Conservation (phyloP, 23 tunicate genomes). For the Clavelina lepadiformis region DNA sequence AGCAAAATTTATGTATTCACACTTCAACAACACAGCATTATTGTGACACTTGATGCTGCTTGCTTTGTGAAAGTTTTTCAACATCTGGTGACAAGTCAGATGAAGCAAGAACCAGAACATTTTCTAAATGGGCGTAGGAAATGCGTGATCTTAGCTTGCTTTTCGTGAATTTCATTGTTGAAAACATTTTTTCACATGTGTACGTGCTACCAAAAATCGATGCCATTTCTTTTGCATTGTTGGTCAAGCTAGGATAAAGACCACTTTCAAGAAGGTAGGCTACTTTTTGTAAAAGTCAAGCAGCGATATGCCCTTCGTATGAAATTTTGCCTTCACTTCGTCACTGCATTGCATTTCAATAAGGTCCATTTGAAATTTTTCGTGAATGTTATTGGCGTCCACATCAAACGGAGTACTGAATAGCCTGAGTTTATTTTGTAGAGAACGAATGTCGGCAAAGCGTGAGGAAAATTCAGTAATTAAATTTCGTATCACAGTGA, state of each 20-base stretch:
- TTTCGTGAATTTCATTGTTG: conserved; percentile 50
- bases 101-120: conserved; percentile 21
- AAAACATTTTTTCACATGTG: conserved; percentile 43
- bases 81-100: conserved; percentile 15
- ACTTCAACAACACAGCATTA: conserved; percentile 7
- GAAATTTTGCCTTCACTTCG: conserved; percentile 32
- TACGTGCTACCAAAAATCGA: conserved; percentile 58
- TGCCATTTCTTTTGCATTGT: conserved; percentile 42
- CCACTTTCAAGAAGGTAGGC: conserved; percentile 5
- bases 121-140: conserved; percentile 21
- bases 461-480: conserved; percentile 46
- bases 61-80: conserved; percentile 24
- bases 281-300: conserved; percentile 34
- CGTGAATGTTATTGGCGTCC: conserved; percentile 18
- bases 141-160: conserved; percentile 43
- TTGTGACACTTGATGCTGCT: conserved; percentile 26
- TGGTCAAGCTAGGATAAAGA: conserved; percentile 15
- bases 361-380: conserved; percentile 64
- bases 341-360: conserved; percentile 51
- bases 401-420: conserved; percentile 76
- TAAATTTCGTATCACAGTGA: conserved; percentile 50
- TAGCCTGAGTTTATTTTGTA: conserved; percentile 40
- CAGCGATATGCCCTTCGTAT: conserved; percentile 17
- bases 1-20: too few relatives aligned
- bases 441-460: conserved; percentile 52